Evolutionary conservation across 2,113 vertebrate species (phyloP).

Genomic region (Oceanites oceanicus): DNA sequence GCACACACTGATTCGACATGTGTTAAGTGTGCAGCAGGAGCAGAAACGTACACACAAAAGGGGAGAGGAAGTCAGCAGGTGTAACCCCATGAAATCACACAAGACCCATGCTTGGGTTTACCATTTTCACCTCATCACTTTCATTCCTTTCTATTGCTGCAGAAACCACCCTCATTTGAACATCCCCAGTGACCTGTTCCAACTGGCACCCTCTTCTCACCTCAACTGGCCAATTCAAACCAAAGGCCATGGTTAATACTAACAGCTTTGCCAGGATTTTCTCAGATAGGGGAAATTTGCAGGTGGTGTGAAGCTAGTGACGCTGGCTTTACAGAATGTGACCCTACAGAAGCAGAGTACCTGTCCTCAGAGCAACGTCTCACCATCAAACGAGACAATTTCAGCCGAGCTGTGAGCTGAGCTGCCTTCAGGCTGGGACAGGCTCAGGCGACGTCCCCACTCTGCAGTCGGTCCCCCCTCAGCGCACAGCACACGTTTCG

Average conservation of each 20-base stretch:
- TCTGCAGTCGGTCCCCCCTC: neutral
- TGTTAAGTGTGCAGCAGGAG: neutral
- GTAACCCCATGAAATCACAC: neutral
- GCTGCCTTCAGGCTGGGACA: constrained; percentile 27
- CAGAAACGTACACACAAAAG: neutral
- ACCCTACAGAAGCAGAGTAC: neutral
- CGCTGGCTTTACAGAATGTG: neutral
- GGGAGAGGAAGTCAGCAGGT: neutral
- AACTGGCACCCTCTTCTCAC: neutral
- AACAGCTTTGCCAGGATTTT: neutral
- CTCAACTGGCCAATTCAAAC: neutral
- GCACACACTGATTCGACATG: rapidly evolving
- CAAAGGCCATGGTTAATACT: neutral
- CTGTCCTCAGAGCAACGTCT: neutral
- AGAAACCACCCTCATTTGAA: neutral
- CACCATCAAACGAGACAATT: neutral
- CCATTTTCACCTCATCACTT: neutral
- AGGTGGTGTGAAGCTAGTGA: rapidly evolving
- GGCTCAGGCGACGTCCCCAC: neutral
- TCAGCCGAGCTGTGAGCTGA: neutral
- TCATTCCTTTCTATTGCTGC: neutral
- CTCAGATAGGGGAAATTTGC: neutral
- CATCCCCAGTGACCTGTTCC: neutral
- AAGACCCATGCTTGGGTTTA: neutral
- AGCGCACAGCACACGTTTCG: neutral